Evolutionary conservation across 2,888 invertebrate species (phyloP), one percentile per base, ranked within the genome.

Genomic region (Eupithecia tripunctaria): DNA sequence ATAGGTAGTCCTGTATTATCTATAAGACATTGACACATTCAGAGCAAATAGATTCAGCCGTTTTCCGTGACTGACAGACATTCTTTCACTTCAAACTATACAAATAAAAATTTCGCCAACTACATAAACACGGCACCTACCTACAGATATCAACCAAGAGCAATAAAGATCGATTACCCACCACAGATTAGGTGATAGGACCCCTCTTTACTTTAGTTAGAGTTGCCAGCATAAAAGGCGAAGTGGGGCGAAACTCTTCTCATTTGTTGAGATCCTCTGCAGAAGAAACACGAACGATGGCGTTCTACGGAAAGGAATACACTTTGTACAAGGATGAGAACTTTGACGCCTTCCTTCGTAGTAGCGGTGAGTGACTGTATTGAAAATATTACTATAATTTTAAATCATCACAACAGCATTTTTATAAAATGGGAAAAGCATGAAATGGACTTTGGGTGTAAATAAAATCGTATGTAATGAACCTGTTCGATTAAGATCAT

Each of bases 261-360:
- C 78, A 78, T 79, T 79, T 78, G 76, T 74, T 59, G 70, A 56
- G 43, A 51, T 27, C 47, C 59, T 32, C 67, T 68, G 64, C 72
- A 29, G 36, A 12, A 76, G 68, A 38, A 64, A 59, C 36, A 64
- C 63, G 76, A 68, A 47, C 64, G 64, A 79, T 79, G 79, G 74
- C 78, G 7, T 79, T 76, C 68, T 27, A 71, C 0, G 79, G 78
- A 67, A 80, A 77, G 56, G 64, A 65, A 36, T 80, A 74, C 75
- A 72, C 67, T 32, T 71, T 76, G 32, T 71, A 67, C 15, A 79
- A 68, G 10, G 67, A 80, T 38, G 79, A 79, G 77, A 79, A 80
- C 73, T 79, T 80, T n/a, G 79, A 78, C 10, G 68, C 29, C 27
- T 80, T 76, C 68, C 67, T 80, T 15, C 70, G 68, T 12, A 70